These are phyloP conservation scores for Notothenia coriiceps DNA, from an alignment of 2,113 vertebrate genomes.

Conservation along the genomic window DNA sequence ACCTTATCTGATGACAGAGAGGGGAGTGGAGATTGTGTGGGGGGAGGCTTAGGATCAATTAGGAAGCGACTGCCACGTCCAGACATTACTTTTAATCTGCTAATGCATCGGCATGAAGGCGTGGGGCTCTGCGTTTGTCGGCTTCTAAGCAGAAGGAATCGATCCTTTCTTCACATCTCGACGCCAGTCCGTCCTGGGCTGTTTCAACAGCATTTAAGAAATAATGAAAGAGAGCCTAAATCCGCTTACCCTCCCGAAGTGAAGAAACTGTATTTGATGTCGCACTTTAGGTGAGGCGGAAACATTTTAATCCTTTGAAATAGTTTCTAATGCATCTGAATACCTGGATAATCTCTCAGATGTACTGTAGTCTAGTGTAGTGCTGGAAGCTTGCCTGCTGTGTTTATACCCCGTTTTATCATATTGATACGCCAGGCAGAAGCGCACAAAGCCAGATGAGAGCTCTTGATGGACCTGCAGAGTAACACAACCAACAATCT, in stretches of 20 bases:
- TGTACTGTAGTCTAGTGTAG: constrained; percentile 63
- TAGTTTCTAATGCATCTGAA: constrained; percentile 81
- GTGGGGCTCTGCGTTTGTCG: constrained; percentile 55
- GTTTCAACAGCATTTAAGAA: constrained; percentile 69
- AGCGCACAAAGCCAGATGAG: constrained; percentile 37
- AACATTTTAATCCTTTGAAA: constrained; percentile 81
- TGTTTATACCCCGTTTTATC: constrained; percentile 68
- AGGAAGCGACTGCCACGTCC: constrained; percentile 73
- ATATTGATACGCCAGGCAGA: constrained; percentile 42
- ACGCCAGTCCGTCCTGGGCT: constrained; percentile 48
- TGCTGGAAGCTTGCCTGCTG: constrained; percentile 54
- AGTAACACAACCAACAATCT: constrained; percentile 20
- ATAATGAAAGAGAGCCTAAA: constrained; percentile 71
- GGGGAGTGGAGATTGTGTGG: constrained; percentile 43
- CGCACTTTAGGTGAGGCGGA: constrained; percentile 71
- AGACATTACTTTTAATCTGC: constrained; percentile 86
- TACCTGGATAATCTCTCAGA: constrained; percentile 74
- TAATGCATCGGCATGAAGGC: constrained; percentile 82
- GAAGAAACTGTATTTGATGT: constrained; percentile 74
- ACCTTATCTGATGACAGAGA: constrained; percentile 69
- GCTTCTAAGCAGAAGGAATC: constrained; percentile 76
- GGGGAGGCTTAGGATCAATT: constrained; percentile 81
- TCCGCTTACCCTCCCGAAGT: constrained; percentile 72
- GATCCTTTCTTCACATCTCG: constrained; percentile 74
- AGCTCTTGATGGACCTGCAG: constrained; percentile 58